Conservation (phyloP, 2,888 invertebrate species). For the Eilema sororculum region DNA sequence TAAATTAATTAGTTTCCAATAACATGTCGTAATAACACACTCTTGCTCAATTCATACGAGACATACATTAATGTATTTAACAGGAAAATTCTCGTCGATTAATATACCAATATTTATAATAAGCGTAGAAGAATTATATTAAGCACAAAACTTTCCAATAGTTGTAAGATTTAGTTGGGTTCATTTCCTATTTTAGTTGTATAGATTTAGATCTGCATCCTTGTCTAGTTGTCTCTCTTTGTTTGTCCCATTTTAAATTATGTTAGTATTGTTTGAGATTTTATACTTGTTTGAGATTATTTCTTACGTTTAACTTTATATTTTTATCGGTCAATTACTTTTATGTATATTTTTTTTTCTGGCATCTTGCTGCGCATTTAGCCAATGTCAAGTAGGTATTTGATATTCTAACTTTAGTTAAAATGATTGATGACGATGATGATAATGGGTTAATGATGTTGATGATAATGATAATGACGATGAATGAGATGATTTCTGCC, state of each 20-base stretch:
- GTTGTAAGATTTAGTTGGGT: conserved; percentile 1
- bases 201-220: not conserved
- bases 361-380: no score
- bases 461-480: no score
- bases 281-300: conserved; percentile 4
- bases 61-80: not conserved
- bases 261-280: not conserved
- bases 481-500: no score
- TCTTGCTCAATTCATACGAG: not conserved
- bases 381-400: no score
- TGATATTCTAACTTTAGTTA: no score
- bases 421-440: no score
- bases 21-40: not conserved
- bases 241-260: not conserved
- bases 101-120: not conserved
- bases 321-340: no score
- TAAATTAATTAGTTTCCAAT: no score
- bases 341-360: no score
- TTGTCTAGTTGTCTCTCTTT: not conserved
- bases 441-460: no score
- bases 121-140: not conserved
- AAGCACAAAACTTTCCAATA: not conserved
- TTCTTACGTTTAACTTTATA: not conserved
- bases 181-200: not conserved
- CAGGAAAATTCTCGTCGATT: no score